These are phyloP conservation scores for Acanthosepion esculentum DNA, from an alignment of 2,888 invertebrate genomes.

Conservation along the genomic window DNA sequence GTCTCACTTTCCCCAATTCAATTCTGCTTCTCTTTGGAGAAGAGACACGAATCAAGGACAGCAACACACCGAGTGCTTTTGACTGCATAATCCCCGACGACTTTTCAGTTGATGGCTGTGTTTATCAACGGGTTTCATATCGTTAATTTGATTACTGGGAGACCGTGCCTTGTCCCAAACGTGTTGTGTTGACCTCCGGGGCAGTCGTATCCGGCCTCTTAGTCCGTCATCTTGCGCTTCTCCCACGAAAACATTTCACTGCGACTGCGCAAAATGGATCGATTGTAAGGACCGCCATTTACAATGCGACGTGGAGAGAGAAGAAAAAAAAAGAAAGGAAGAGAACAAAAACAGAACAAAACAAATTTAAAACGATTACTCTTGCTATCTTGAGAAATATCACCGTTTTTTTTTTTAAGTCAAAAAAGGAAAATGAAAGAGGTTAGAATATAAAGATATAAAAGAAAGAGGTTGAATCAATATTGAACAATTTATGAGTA, in stretches of 20 bases:
- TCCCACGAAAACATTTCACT: neutral
- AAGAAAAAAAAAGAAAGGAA: neutral
- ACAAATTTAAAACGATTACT: neutral
- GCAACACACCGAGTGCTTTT: neutral
- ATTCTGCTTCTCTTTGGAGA: neutral
- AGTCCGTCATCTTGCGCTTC: neutral
- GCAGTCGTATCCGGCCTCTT: neutral
- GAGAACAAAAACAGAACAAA: neutral
- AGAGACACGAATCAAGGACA: neutral
- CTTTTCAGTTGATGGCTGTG: neutral
- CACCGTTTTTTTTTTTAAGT: neutral
- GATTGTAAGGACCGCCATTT: neutral
- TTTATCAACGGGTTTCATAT: neutral
- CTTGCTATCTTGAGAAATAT: neutral
- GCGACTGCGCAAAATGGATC: neutral
- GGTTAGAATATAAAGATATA: neutral
- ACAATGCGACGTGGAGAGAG: neutral
- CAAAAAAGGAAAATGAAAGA: neutral
- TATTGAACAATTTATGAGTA: neutral
- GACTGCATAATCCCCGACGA: constrained; percentile 33
- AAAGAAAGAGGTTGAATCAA: neutral
- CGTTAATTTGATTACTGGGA: neutral
- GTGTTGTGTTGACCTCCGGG: neutral
- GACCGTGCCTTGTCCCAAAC: constrained; percentile 8
- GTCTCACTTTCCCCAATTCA: neutral